Conservation (phyloP, 2,113 vertebrate genomes). For the Alces alces region DNA sequence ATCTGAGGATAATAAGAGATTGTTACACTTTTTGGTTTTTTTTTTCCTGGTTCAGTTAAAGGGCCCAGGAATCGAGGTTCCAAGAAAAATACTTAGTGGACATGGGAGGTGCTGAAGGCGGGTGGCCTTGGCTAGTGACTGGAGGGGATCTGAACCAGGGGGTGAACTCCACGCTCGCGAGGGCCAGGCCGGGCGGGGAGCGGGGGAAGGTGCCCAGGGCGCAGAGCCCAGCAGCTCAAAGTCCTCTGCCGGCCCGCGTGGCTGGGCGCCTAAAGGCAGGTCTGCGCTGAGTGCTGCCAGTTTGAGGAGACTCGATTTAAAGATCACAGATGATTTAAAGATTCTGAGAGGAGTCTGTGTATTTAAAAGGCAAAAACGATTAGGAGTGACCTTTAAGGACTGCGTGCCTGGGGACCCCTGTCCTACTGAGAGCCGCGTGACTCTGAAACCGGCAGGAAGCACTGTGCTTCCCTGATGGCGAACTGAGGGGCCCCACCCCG, state of each 20-base stretch:
- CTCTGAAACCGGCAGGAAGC: constrained; percentile 35
- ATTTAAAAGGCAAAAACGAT: background rate
- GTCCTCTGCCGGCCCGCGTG: rapidly evolving
- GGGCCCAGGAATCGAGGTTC: constrained; percentile 58
- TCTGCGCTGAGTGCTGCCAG: background rate
- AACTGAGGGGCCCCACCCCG: background rate
- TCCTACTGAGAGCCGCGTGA: constrained; percentile 18
- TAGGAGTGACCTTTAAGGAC: background rate
- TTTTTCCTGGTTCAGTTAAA: background rate
- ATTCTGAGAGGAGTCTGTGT: background rate
- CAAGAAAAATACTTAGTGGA: constrained; percentile 54
- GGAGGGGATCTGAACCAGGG: background rate
- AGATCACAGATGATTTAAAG: background rate
- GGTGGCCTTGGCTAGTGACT: constrained; percentile 37
- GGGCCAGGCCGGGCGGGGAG: background rate
- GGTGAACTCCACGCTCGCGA: background rate
- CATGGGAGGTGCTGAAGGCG: background rate
- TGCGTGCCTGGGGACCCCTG: constrained; percentile 39
- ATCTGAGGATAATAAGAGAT: background rate
- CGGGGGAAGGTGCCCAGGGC: background rate
- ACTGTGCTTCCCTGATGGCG: background rate
- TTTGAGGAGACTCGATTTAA: background rate
- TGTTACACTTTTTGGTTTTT: background rate
- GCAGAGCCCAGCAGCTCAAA: background rate
- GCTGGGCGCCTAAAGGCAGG: background rate